A percentile compares a stretch with the other conserved stretches of the same genome.
Conservation (phyloP, 2,113 vertebrate genomes). For the Psammodynastes pulverulentus region DNA sequence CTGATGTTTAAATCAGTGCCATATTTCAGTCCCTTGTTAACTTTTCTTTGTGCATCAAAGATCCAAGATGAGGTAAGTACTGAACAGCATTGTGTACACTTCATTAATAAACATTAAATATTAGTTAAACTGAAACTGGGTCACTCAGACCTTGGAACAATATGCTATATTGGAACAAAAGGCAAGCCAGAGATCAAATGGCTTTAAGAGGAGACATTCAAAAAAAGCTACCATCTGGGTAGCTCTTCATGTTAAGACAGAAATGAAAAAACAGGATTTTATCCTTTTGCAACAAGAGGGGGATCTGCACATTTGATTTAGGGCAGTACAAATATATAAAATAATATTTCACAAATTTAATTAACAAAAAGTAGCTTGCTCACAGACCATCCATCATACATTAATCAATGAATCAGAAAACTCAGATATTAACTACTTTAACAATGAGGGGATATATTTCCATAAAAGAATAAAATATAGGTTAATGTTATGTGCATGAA, state of each 20-base stretch:
- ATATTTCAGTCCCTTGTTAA: slow-evolving; percentile 1
- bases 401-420: background rate
- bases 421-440: background rate
- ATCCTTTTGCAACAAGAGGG: background rate
- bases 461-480: background rate
- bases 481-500: background rate
- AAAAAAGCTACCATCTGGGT: slow-evolving; percentile 18
- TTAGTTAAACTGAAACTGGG: slow-evolving; percentile 52
- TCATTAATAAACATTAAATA: slow-evolving; percentile 51
- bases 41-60: background rate
- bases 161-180: slow-evolving; percentile 43
- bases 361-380: background rate
- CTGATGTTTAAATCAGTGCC: slow-evolving; percentile 20
- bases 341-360: background rate
- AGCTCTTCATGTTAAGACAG: background rate
- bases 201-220: background rate
- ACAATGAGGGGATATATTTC: background rate
- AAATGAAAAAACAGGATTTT: background rate
- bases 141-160: slow-evolving; percentile 33
- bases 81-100: slow-evolving; percentile 4
- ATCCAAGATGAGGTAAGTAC: background rate
- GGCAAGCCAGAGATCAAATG: slow-evolving; percentile 33
- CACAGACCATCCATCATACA: background rate
- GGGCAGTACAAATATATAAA: background rate
- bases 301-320: background rate